Conservation (phyloP, 2,888 invertebrate species). For the Formica aserva region DNA sequence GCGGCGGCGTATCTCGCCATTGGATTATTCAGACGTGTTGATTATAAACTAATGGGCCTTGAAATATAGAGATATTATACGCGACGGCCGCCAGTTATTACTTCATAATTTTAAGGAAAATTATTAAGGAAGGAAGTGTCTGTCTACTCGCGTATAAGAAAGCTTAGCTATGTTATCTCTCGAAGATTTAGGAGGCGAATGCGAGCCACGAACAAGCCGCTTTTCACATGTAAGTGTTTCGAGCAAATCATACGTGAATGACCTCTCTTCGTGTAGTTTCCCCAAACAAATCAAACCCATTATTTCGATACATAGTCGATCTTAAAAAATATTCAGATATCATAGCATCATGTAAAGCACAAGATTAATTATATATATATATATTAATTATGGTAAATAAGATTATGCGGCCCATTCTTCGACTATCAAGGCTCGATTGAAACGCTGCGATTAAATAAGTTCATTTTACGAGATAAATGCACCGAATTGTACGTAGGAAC, state of each 20-base stretch:
- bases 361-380: background rate
- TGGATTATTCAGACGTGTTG: conserved; percentile 83
- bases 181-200: conserved; percentile 78
- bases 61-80: conserved; percentile 86
- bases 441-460: conserved; percentile 13
- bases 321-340: background rate
- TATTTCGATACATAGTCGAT: background rate
- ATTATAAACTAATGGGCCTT: conserved; percentile 84
- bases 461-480: conserved; percentile 50
- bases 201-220: conserved; percentile 72
- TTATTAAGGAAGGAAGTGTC: conserved; percentile 83
- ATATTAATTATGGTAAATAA: background rate
- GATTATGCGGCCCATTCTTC: background rate
- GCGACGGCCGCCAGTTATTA: conserved; percentile 79
- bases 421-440: background rate
- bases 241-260: conserved; percentile 55
- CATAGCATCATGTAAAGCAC: background rate
- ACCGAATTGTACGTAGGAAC: conserved; percentile 66
- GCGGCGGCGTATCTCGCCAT: conserved; percentile 76
- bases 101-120: conserved; percentile 82
- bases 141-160: conserved; percentile 82
- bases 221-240: conserved; percentile 68
- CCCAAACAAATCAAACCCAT: conserved; percentile 50
- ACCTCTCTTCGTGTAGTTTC: conserved; percentile 60
- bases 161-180: conserved; percentile 82